These are phyloP conservation scores for Helicoverpa armigera DNA, from an alignment of 1,140 invertebrate genomes.

Conservation along the genomic window DNA sequence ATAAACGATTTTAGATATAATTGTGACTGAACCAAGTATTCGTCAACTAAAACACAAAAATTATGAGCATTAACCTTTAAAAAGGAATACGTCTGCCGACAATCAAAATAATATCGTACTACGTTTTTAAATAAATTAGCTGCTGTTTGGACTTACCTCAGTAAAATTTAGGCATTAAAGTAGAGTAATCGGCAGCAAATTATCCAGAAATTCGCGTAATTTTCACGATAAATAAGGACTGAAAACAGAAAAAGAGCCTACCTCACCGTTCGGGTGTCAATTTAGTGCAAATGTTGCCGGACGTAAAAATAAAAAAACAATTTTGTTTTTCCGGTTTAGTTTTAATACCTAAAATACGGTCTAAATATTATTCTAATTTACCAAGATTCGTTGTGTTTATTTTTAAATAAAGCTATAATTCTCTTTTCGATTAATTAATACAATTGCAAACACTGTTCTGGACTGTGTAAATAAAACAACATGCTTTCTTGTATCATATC, in stretches of 20 bases:
- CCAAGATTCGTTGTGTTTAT: too few relatives aligned
- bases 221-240: conserved; percentile 85
- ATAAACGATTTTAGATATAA: not conserved
- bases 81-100: conserved; percentile 77
- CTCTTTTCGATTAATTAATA: too few relatives aligned
- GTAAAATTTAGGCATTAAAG: conserved; percentile 84
- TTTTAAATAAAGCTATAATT: too few relatives aligned
- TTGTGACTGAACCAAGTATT: not conserved
- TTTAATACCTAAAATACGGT: not conserved
- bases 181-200: conserved; percentile 75
- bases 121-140: conserved; percentile 33
- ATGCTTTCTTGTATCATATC: too few relatives aligned
- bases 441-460: too few relatives aligned
- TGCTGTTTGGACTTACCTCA: conserved; percentile 73
- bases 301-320: not conserved
- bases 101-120: conserved; percentile 68
- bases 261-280: conserved; percentile 86
- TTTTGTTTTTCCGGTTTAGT: not conserved
- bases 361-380: too few relatives aligned
- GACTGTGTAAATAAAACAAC: too few relatives aligned
- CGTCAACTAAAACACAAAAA: conserved; percentile 59
- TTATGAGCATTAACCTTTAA: conserved; percentile 79
- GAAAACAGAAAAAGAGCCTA: conserved; percentile 87
- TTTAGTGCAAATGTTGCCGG: conserved; percentile 71
- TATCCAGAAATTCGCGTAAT: conserved; percentile 78